A percentile compares a stretch with the other conserved stretches of the same genome.
These are phyloP conservation scores for Holothuria leucospilota DNA, from an alignment of 53 echinoderm and acorn worm species.

Conservation along the genomic window DNA sequence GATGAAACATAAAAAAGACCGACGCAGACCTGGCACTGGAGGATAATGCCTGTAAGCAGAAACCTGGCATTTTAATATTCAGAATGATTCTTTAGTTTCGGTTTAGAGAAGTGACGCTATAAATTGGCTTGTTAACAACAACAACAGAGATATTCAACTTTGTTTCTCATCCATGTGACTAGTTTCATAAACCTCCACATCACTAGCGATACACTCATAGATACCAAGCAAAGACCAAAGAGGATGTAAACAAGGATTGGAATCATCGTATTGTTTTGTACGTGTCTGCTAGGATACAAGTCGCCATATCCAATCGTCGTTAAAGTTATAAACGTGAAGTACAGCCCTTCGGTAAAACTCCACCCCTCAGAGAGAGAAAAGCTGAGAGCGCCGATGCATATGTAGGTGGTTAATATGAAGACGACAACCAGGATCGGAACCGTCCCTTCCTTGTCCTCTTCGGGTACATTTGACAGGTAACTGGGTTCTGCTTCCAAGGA, in stretches of 20 bases:
- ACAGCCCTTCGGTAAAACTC: conserved; percentile 64
- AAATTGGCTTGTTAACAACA: no score
- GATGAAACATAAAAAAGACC: no score
- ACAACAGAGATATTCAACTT: neutral
- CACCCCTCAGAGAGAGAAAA: conserved; percentile 71
- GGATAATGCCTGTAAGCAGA: no score
- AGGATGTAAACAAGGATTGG: conserved; percentile 70
- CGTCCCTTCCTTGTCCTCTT: conserved; percentile 33
- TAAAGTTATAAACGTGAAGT: conserved; percentile 83
- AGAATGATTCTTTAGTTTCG: no score
- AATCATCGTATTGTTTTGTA: conserved; percentile 59
- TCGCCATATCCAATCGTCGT: conserved; percentile 88
- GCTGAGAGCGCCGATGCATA: conserved; percentile 63
- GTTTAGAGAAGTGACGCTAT: no score
- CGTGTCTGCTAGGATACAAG: conserved; percentile 66
- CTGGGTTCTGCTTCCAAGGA: neutral
- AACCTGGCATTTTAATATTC: no score
- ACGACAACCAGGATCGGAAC: conserved; percentile 72
- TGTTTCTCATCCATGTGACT: neutral
- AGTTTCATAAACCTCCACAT: conserved; percentile 6
- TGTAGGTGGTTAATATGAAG: conserved; percentile 60
- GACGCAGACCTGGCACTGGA: no score
- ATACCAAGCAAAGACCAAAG: conserved; percentile 81
- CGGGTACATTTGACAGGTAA: conserved; percentile 11
- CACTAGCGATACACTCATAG: conserved; percentile 64